Evolutionary conservation across 2,888 invertebrate species (phyloP).

Genomic region (Hemaris fuciformis): DNA sequence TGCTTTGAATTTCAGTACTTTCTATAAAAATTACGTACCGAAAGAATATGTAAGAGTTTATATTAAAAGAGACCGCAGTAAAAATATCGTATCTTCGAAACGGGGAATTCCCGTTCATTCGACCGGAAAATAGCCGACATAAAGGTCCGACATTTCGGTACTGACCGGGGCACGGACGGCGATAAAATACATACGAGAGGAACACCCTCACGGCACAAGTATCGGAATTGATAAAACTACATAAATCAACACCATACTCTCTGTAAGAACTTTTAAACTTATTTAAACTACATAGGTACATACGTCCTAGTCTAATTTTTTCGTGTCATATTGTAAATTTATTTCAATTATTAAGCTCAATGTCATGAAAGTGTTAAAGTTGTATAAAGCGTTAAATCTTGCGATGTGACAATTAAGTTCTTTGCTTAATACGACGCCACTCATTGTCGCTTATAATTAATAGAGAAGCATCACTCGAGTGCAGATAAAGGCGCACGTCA

Average conservation of each 20-base stretch:
- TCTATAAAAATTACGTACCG: slow-evolving; percentile 1
- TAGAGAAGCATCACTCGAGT: not conserved
- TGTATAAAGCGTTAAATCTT: too few species aligned
- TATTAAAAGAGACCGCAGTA: slow-evolving; percentile 57
- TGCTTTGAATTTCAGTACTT: not conserved
- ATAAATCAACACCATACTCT: slow-evolving; percentile 9
- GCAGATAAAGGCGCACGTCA: not conserved
- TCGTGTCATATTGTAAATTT: not conserved
- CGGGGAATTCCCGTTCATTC: slow-evolving; percentile 68
- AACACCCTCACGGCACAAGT: slow-evolving; percentile 15
- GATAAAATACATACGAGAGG: slow-evolving; percentile 56
- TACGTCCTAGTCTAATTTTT: not conserved
- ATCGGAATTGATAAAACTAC: slow-evolving; percentile 16
- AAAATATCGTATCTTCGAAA: slow-evolving; percentile 68
- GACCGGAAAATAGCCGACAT: slow-evolving; percentile 77
- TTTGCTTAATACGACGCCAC: not conserved
- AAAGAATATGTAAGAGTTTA: slow-evolving; percentile 23
- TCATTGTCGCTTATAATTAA: not conserved
- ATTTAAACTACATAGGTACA: not conserved
- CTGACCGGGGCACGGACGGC: slow-evolving; percentile 58
- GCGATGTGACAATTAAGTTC: not conserved
- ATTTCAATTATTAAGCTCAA: too few species aligned
- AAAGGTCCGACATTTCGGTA: slow-evolving; percentile 69
- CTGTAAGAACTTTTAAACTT: not conserved
- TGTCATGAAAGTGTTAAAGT: not conserved